phyloP scores from a whole-genome alignment of 2,888 invertebrate genomes.

The Dichetophora obliterata region DNA sequence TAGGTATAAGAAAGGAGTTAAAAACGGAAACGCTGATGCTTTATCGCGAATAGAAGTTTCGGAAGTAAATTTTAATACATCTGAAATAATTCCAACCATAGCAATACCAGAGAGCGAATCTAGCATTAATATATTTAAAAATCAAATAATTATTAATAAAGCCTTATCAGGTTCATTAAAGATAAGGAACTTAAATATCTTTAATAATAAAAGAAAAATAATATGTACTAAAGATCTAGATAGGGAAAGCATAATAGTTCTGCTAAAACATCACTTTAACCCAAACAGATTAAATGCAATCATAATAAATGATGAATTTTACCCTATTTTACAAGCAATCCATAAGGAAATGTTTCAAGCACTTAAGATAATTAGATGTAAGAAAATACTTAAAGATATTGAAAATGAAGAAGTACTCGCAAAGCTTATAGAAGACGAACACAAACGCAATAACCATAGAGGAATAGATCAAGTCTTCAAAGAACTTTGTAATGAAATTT shows the following conservation, averaged over 20 bases:
- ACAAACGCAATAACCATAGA: constrained; percentile 4
- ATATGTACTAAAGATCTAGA: constrained; percentile 23
- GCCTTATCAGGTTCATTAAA: constrained; percentile 14
- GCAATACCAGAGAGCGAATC: constrained; percentile 25
- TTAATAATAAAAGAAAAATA: constrained; percentile 33
- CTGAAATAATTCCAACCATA: constrained; percentile 22
- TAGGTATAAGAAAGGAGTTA: constrained; percentile 27
- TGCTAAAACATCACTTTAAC: constrained; percentile 33
- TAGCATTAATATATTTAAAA: constrained; percentile 17
- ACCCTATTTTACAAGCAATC: not conserved
- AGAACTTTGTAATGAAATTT: constrained; percentile 3
- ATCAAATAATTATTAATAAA: constrained; percentile 9
- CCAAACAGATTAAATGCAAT: constrained; percentile 17
- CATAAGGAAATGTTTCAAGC: not conserved
- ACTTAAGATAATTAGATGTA: too few relatives aligned
- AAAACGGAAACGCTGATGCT: constrained; percentile 39
- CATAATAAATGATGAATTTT: not conserved
- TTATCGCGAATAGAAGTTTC: constrained; percentile 37
- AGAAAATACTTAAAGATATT: too few relatives aligned
- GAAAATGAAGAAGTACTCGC: constrained; percentile 41
- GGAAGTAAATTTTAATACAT: constrained; percentile 20
- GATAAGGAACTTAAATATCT: constrained; percentile 30
- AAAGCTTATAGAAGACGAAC: constrained; percentile 10
- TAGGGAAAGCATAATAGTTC: not conserved
- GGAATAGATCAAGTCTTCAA: constrained; percentile 40